phyloP scores from a whole-genome alignment of 2,113 vertebrate genomes.

The Embiotoca jacksoni region DNA sequence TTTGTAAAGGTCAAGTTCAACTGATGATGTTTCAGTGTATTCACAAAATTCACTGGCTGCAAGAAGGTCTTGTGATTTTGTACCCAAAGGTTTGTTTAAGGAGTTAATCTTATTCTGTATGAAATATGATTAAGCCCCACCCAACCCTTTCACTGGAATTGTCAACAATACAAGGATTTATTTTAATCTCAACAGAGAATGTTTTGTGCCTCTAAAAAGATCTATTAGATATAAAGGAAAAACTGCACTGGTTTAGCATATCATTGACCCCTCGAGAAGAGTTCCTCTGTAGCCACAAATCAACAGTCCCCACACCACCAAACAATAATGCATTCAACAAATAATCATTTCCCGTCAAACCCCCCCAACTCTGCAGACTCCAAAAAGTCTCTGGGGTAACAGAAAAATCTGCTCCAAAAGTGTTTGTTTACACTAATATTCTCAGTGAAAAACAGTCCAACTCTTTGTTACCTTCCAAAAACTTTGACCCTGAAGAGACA shows the following conservation, averaged over 20 bases:
- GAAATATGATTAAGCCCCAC: conserved; percentile 10
- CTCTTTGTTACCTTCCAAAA: conserved; percentile 50
- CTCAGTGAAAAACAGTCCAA: conserved; percentile 37
- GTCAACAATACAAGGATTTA: conserved; percentile 19
- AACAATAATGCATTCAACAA: conserved; percentile 69
- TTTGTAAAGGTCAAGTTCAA: neutral
- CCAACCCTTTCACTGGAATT: conserved; percentile 22
- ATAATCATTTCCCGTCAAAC: conserved; percentile 59
- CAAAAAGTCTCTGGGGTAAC: conserved; percentile 51
- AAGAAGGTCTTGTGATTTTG: neutral
- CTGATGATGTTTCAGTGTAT: neutral
- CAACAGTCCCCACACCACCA: conserved; percentile 46
- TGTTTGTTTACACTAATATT: conserved; percentile 56
- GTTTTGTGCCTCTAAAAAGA: conserved; percentile 20
- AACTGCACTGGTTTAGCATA: conserved; percentile 39
- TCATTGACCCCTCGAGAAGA: conserved; percentile 46
- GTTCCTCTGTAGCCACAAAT: conserved; percentile 55
- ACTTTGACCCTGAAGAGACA: conserved; percentile 29
- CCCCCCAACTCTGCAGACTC: conserved; percentile 40
- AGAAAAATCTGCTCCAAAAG: conserved; percentile 28
- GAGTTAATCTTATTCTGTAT: neutral
- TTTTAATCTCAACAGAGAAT: conserved; percentile 32
- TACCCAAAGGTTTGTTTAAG: neutral
- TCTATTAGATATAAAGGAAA: conserved; percentile 31
- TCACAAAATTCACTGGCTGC: neutral